Evolutionary conservation across 2,888 invertebrate species (phyloP).

Genomic region (Acrobasis repandana): DNA sequence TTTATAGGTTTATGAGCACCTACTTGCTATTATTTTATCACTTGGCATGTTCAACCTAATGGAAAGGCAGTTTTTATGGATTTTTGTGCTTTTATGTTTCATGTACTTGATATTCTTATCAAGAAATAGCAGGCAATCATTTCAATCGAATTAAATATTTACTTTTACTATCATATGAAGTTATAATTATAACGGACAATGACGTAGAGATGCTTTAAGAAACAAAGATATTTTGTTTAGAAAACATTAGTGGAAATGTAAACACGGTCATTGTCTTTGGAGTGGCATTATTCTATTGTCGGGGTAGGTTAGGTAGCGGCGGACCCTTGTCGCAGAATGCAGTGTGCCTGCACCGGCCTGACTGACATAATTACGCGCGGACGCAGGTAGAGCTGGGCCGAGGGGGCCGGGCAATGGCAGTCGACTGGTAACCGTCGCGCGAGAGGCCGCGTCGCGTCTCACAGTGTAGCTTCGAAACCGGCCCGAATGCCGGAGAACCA

Average conservation of each 20-base stretch:
- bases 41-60: no score
- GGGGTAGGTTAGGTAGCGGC: conserved; percentile 46
- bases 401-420: conserved; percentile 44
- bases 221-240: conserved; percentile 27
- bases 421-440: conserved; percentile 58
- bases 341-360: conserved; percentile 52
- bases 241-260: conserved; percentile 29
- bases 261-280: conserved; percentile 34
- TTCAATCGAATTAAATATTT: conserved; percentile 20
- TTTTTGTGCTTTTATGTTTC: no score
- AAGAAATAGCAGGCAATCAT: neutral
- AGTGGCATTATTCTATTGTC: conserved; percentile 51
- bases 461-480: conserved; percentile 39
- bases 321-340: conserved; percentile 27
- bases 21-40: no score
- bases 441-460: conserved; percentile 48
- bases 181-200: neutral
- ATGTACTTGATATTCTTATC: neutral
- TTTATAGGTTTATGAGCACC: no score
- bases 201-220: conserved; percentile 1
- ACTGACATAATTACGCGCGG: conserved; percentile 68
- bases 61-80: no score
- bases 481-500: conserved; percentile 68
- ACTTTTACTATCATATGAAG: neutral
- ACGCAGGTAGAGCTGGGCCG: conserved; percentile 52